Conservation (phyloP, 1,140 invertebrate species). For the Coelopa frigida region DNA sequence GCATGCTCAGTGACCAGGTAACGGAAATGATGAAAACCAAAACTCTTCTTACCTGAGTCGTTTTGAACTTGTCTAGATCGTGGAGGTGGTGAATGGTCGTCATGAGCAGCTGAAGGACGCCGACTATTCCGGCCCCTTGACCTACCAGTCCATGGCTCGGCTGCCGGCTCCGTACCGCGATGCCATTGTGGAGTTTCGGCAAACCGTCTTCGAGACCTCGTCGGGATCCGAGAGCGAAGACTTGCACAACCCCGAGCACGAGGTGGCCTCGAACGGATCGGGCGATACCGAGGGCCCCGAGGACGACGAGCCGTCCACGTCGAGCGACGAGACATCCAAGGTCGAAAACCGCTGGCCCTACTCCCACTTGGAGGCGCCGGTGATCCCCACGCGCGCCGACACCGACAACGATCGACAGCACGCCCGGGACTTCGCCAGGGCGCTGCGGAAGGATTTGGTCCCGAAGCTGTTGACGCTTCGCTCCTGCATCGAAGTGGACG, state of each 20-base stretch:
- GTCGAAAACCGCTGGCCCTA: slow-evolving; percentile 43
- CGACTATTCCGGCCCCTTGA: slow-evolving; percentile 75
- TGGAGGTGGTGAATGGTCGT: slow-evolving; percentile 60
- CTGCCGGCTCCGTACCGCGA: slow-evolving; percentile 67
- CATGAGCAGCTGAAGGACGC: slow-evolving; percentile 69
- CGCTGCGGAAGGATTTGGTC: slow-evolving; percentile 53
- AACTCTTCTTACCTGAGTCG: not conserved
- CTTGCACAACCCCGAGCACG: slow-evolving; percentile 46
- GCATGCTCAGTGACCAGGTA: slow-evolving; percentile 38
- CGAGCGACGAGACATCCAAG: slow-evolving; percentile 39
- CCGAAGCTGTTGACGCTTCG: slow-evolving; percentile 55
- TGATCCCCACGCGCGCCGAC: slow-evolving; percentile 37
- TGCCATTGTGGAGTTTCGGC: slow-evolving; percentile 50
- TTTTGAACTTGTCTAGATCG: slow-evolving; percentile 32
- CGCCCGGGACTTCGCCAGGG: slow-evolving; percentile 37
- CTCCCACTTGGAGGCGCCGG: slow-evolving; percentile 38
- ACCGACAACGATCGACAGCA: slow-evolving; percentile 42
- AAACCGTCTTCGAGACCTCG: slow-evolving; percentile 52
- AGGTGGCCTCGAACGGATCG: slow-evolving; percentile 52
- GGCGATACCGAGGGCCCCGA: slow-evolving; percentile 69
- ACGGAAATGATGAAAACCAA: not conserved
- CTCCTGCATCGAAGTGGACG: slow-evolving; percentile 61
- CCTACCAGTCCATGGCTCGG: slow-evolving; percentile 74
- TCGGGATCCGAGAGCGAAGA: slow-evolving; percentile 50
- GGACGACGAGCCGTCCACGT: slow-evolving; percentile 45